These are phyloP conservation scores for Protophormia terraenovae DNA, from an alignment of 2,888 invertebrate genomes.

Conservation along the genomic window DNA sequence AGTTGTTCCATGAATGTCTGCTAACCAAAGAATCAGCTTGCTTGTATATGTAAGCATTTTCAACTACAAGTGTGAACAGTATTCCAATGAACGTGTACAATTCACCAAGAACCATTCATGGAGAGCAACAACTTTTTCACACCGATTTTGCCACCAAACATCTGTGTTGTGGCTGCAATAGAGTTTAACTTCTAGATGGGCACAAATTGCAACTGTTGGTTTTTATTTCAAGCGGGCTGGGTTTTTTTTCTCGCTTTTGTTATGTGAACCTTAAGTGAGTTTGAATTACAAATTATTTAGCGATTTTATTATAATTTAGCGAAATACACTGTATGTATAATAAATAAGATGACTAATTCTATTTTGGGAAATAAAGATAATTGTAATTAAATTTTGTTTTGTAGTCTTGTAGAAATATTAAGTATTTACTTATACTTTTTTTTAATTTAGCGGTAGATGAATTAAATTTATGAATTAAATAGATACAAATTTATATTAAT, in stretches of 20 bases:
- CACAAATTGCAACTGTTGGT: constrained; percentile 18
- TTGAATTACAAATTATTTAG: constrained; percentile 34
- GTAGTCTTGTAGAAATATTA: no score
- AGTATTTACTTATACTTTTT: no score
- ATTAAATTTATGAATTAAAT: no score
- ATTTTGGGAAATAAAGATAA: background rate
- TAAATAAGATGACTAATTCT: background rate
- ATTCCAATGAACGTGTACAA: constrained; percentile 24
- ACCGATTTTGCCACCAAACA: constrained; percentile 51
- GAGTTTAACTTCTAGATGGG: constrained; percentile 36
- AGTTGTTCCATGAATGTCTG: constrained; percentile 13
- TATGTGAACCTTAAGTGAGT: background rate
- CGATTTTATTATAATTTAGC: background rate
- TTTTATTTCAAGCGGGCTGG: constrained; percentile 6
- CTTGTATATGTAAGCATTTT: constrained; percentile 10
- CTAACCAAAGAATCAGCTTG: no score
- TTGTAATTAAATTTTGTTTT: constrained; percentile 9
- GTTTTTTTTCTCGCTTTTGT: constrained; percentile 27
- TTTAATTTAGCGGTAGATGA: no score
- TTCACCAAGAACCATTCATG: constrained; percentile 14
- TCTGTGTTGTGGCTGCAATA: constrained; percentile 31
- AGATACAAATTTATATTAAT: no score
- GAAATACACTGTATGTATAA: background rate
- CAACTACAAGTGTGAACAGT: constrained; percentile 51
- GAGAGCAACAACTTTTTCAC: constrained; percentile 44